Evolutionary conservation across 2,888 invertebrate species (phyloP).

Genomic region (Cataglyphis altisquamis): DNA sequence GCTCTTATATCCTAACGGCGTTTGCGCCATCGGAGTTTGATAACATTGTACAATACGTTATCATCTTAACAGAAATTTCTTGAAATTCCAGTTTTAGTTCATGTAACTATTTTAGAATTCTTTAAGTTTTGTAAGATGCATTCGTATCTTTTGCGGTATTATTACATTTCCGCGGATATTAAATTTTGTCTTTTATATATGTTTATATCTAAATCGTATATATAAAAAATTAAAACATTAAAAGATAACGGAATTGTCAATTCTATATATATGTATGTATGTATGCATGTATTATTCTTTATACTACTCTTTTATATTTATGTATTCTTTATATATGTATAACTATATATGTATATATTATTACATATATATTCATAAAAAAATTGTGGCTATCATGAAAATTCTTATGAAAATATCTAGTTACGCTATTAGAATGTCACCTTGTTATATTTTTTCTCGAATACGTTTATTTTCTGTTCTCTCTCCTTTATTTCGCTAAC

Average conservation of each 20-base stretch:
- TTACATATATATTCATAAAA: not conserved
- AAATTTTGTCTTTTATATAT: not conserved
- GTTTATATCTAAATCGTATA: not conserved
- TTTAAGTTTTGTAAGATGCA: not conserved
- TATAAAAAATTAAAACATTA: not conserved
- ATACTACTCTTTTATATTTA: too few species aligned
- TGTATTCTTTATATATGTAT: too few species aligned
- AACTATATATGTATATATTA: too few species aligned
- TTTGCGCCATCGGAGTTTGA: not conserved
- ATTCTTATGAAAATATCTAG: not conserved
- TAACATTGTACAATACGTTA: not conserved
- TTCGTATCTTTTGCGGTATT: not conserved
- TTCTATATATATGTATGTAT: too few species aligned
- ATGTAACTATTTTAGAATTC: not conserved
- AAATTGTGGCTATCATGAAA: not conserved
- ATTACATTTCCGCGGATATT: not conserved
- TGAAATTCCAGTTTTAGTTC: not conserved
- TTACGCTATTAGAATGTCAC: not conserved
- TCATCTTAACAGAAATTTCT: not conserved
- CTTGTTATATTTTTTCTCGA: conserved; percentile 13
- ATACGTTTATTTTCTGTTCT: not conserved
- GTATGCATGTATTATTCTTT: too few species aligned
- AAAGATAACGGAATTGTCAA: not conserved
- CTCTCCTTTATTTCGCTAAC: conserved; percentile 21
- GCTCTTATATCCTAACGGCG: conserved; percentile 7